Evolutionary conservation across 2,797 vertebrate species (phyloP), one percentile per base, ranked within the genome.

Genomic region (Halcyon leucocephala): DNA sequence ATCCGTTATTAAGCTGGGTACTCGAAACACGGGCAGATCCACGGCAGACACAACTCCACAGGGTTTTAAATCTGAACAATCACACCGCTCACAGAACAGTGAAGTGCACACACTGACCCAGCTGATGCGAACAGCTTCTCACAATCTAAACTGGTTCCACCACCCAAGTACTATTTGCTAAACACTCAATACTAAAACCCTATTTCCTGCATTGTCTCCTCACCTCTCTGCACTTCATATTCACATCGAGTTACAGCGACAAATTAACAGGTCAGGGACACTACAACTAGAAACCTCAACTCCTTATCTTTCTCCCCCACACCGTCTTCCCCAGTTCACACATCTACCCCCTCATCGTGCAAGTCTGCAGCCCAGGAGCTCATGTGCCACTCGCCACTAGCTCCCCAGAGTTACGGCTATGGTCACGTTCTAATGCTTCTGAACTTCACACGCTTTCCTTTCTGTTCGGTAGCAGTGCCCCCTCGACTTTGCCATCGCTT

Each of bases 111-210:
- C 9, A 0, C 10, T 9, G 84, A 60, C 14, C 41, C 35, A 14
- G 46, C 41, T 3, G 35, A 49, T 3, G 41, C 0, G 0, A 25
- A n/a, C 0, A 2, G 69, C 31, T 90, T 46, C 90, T 89, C 60
- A 81, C 79, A 94, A 92, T 67, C 73, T 21, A 9, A 95, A 94
- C 78, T 37, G 51, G 14, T 82, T 72, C 77, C 89, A 90, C 51
- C 79, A 11, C 11, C 64, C 18, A 35, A 8, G 60, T 3, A 52
- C 48, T 79, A 72, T 77, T 93, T 90, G 62, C 70, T 79, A 52
- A 79, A 81, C 62, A 57, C 20, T 42, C 65, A 10, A 28, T 44
- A 19, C 35, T 28, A 14, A 81, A 55, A 71, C 7, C 69, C 9
- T 25, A 54, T 41, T 90, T 72, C 87, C 95, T 74, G 65, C 49